Conservation (phyloP, 2,113 vertebrate species). For the Diphyllodes magnificus region DNA sequence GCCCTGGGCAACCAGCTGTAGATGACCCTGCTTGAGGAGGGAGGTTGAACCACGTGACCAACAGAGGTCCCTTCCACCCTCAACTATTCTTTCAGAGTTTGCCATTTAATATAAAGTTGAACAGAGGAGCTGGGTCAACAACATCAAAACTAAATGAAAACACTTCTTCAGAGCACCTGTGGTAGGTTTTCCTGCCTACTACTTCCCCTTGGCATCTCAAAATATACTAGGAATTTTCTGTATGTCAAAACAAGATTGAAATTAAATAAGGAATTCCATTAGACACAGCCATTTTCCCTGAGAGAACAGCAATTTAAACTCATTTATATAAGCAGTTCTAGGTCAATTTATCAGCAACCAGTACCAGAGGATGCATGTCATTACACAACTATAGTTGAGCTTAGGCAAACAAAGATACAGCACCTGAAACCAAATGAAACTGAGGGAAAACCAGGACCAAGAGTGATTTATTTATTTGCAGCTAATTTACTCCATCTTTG, state of each 20-base stretch:
- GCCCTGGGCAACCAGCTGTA: neutral
- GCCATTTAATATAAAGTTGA: neutral
- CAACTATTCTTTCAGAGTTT: neutral
- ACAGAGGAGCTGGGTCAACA: neutral
- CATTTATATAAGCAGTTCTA: neutral
- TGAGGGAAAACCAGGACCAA: neutral
- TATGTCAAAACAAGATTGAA: neutral
- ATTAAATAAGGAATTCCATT: neutral
- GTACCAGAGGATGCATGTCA: neutral
- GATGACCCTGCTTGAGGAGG: neutral
- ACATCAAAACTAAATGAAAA: neutral
- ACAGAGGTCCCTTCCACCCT: neutral
- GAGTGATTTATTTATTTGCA: neutral
- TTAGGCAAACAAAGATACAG: neutral
- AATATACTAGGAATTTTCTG: neutral
- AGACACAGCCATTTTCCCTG: neutral
- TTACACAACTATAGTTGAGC: neutral
- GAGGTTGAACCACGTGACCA: neutral
- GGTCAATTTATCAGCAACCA: neutral
- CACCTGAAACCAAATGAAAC: neutral
- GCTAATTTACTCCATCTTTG: neutral
- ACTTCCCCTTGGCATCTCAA: neutral
- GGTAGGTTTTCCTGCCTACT: neutral
- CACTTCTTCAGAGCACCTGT: neutral
- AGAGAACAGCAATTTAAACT: neutral